These are phyloP conservation scores for Lasiurus cinereus DNA, from an alignment of 2,113 vertebrate species.

Conservation along the genomic window DNA sequence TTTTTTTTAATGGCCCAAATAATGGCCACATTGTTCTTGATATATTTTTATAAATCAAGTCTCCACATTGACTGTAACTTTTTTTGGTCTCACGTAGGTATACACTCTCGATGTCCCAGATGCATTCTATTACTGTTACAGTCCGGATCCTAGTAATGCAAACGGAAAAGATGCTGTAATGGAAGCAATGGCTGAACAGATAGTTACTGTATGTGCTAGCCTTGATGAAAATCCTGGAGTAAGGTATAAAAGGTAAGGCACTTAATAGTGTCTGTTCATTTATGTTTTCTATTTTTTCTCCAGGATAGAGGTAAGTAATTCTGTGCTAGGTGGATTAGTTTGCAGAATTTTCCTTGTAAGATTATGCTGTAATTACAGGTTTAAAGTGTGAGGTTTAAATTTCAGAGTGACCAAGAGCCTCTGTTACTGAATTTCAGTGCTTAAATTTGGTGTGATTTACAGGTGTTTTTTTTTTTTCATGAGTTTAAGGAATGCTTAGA, in stretches of 20 bases:
- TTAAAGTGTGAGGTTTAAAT: constrained; percentile 19
- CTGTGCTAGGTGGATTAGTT: not conserved
- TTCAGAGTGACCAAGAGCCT: not conserved
- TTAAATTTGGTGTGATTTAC: constrained; percentile 42
- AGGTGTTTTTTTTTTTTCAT: not conserved
- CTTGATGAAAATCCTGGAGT: constrained; percentile 97
- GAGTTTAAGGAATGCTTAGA: constrained; percentile 48
- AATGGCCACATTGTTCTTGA: constrained; percentile 16
- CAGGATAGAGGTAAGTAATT: not conserved
- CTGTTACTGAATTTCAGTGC: constrained; percentile 37
- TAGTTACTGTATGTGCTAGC: constrained; percentile 96
- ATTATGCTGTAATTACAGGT: not conserved
- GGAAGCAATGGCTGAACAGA: constrained; percentile 93
- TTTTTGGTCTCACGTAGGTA: constrained; percentile 88
- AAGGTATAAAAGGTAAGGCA: constrained; percentile 92
- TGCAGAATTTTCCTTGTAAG: not conserved
- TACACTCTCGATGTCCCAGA: constrained; percentile 94
- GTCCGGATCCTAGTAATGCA: constrained; percentile 87
- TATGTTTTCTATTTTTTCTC: not conserved
- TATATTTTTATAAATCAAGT: constrained; percentile 19
- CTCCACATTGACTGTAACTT: constrained; percentile 57
- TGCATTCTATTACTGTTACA: constrained; percentile 95
- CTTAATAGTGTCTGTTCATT: not conserved
- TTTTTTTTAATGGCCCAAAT: constrained; percentile 30
- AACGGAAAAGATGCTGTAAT: constrained; percentile 89